Evolutionary conservation across 2,888 invertebrate genomes (phyloP), one percentile per base, ranked within the genome.

Genomic region (Apomyelois bistriatella): DNA sequence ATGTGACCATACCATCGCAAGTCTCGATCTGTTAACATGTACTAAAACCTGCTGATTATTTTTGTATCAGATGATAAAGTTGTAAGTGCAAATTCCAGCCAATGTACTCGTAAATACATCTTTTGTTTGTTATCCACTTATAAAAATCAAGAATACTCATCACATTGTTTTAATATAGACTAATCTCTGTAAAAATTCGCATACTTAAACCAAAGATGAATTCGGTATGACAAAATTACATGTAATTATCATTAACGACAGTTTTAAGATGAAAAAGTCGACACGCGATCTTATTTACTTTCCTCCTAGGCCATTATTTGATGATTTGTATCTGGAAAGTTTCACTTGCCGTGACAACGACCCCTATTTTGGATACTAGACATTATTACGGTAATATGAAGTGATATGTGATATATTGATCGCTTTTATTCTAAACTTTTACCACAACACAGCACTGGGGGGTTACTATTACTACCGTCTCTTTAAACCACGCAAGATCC

Each of bases 231-330:
- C 40, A 40, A 43, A 43, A 43, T 43, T 4, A 43, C 30, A 1
- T 13, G 43, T 43, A 43, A 43, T 43, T 43, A 43, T 43, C 43
- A 43, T 43, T 43, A 43, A 43, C 12, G 43, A 30, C 43, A 4
- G 30, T 12, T 43, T 30, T 43, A n/a, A 15, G 12, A 43, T 28
- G 43, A 43, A 22, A 40, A 43, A 5, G 28, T 4, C 8, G 43
- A 12, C 43, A 43, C 43, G 43, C 43, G 43, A 43, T 43, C 22
- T 16, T 43, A 43, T 43, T 43, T 43, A 43, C 43, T 28, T 43
- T 43, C 43, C 43, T 30, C 43, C 22, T 30, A 43, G 36, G 36
- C 36, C 36, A 48, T 48, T 35, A 48, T 48, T 36, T 48, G n/a
- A 17, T 36, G 48, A 48, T 48, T 36, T 35, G n/a, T 48, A 35